These are phyloP conservation scores for Drosophila melanica DNA, from an alignment of 1,140 invertebrate genomes.

Conservation along the genomic window DNA sequence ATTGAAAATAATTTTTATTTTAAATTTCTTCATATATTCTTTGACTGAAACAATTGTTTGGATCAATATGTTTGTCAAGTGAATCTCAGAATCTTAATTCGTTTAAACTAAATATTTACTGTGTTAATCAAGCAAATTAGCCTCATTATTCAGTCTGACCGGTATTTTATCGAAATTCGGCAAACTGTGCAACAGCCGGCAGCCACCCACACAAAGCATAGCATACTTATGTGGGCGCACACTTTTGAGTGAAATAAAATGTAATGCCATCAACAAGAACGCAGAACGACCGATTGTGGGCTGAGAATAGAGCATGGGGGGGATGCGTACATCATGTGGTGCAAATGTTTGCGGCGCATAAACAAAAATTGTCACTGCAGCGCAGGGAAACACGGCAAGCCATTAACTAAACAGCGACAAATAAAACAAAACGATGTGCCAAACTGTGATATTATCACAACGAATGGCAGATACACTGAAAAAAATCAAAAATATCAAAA, in stretches of 20 bases:
- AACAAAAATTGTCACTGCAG: constrained; percentile 74
- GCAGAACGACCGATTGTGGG: neutral
- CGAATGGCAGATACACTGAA: constrained; percentile 15
- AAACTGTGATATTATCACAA: constrained; percentile 1
- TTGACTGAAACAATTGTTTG: too few species aligned
- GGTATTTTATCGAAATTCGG: constrained; percentile 70
- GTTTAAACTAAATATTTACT: too few species aligned
- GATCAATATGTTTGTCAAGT: too few species aligned
- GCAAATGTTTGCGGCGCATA: constrained; percentile 79
- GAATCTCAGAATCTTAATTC: too few species aligned
- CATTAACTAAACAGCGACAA: constrained; percentile 77
- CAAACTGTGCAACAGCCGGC: constrained; percentile 57
- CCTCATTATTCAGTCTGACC: constrained; percentile 56
- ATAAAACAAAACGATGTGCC: constrained; percentile 61
- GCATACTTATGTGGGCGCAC: constrained; percentile 56
- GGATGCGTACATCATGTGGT: constrained; percentile 34
- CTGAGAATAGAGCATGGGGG: neutral
- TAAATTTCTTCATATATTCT: too few species aligned
- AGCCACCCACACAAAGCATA: constrained; percentile 32
- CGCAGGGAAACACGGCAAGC: constrained; percentile 71
- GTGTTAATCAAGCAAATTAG: constrained; percentile 70
- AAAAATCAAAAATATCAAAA: neutral
- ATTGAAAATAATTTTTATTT: too few species aligned
- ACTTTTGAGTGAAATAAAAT: constrained; percentile 75
- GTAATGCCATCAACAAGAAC: constrained; percentile 71